These are phyloP conservation scores for Beroe ovata DNA, from an alignment of 37 sponge, comb jelly and placozoan genomes.

Conservation along the genomic window DNA sequence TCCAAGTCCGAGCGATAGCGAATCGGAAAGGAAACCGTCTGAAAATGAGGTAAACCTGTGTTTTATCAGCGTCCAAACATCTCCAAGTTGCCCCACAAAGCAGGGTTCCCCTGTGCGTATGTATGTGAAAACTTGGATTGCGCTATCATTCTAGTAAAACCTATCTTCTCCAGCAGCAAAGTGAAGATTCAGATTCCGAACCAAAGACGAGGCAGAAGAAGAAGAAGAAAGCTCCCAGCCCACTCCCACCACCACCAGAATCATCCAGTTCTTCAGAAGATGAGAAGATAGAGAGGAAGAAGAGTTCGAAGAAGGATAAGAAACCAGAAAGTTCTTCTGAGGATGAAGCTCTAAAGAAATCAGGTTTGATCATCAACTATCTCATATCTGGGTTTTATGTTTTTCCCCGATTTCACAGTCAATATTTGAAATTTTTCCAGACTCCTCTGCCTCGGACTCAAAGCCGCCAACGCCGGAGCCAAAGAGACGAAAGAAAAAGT, in stretches of 20 bases:
- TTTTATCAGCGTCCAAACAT: too few relatives aligned
- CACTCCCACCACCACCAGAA: constrained; percentile 18
- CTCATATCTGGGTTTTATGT: neutral
- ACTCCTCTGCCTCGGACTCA: constrained; percentile 7
- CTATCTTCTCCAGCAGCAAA: neutral
- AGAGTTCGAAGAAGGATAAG: constrained; percentile 36
- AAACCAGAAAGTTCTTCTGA: neutral
- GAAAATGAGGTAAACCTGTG: too few relatives aligned
- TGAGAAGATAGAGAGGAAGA: neutral
- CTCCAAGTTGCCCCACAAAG: too few relatives aligned
- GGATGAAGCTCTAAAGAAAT: neutral
- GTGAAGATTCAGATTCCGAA: constrained; percentile 15
- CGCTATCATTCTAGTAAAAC: too few relatives aligned
- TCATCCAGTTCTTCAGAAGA: constrained; percentile 54
- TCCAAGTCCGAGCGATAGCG: neutral
- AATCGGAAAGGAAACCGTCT: constrained; percentile 11
- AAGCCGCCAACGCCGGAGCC: constrained; percentile 12
- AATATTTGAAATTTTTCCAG: constrained; percentile 31
- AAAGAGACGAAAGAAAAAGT: constrained; percentile 11
- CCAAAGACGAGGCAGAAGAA: constrained; percentile 2
- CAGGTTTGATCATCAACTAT: neutral
- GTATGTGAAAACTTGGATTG: too few relatives aligned
- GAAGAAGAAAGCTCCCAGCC: neutral
- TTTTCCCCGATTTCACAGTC: neutral
- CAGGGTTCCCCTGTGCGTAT: too few relatives aligned